These are phyloP conservation scores for Carollia perspicillata DNA, from an alignment of 2,113 vertebrate genomes.

Conservation along the genomic window DNA sequence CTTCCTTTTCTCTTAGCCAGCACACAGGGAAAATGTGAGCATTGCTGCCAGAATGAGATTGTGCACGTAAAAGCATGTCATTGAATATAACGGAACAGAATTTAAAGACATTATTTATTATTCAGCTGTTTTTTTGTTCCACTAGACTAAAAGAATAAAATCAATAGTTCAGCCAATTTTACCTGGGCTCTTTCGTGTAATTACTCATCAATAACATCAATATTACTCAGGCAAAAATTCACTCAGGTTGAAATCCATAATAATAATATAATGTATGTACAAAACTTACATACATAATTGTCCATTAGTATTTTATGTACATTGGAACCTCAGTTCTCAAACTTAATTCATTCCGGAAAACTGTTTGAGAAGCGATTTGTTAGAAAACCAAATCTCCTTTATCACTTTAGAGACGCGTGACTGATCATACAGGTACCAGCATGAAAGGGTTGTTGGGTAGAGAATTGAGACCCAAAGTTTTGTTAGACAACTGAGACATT, in stretches of 20 bases:
- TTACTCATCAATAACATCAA: neutral
- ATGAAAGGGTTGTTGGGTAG: no score
- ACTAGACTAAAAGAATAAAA: neutral
- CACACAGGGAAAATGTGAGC: neutral
- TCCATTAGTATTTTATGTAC: neutral
- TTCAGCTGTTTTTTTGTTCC: neutral
- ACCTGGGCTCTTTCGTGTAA: neutral
- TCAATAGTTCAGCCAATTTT: neutral
- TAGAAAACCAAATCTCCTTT: no score
- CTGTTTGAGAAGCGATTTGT: no score
- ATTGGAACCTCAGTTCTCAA: no score
- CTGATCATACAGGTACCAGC: no score
- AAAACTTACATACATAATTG: neutral
- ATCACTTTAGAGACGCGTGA: no score
- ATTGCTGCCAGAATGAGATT: neutral
- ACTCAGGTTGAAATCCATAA: neutral
- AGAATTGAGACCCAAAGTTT: no score
- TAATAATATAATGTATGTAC: neutral
- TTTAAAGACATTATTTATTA: neutral
- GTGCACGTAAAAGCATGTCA: neutral
- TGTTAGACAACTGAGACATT: no score
- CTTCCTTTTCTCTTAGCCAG: neutral
- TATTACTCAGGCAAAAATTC: constrained; percentile 17
- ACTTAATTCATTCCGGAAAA: no score
- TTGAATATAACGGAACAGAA: neutral